Base-by-base conservation (phyloP, 1,140 invertebrate species). In the Trichonephila clavipes region DNA sequence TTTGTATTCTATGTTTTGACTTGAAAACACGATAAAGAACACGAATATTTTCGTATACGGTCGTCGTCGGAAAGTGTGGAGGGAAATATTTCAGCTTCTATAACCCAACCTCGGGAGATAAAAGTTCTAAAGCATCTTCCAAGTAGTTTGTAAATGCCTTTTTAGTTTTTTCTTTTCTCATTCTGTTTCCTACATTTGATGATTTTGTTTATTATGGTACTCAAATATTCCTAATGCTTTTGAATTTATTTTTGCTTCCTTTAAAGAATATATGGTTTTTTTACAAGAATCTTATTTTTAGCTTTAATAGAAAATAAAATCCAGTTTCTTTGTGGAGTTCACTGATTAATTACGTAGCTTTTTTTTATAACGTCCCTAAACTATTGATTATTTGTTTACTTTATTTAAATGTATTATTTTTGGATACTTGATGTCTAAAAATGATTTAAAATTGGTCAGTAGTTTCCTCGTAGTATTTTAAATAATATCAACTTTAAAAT, bases 21-120 rank as follows among this genome's bases (percentile, higher is more conserved):
- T 89, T 51, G 88, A 34, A 89, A 89, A 89, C 66, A 58, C 44
- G 66, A 89, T 89, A 89, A 88, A 89, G 66, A 89, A 89, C 88
- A 89, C 19, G 66, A 89, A 77, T 89, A 72, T 69, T 89, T 89
- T 89, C 62, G 86, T 40, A 88, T 88, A 40, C 51, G 82, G 18
- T 44, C n/a, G 34, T 40, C 61, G 7, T 64, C 59, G 34, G 21
- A 88, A 64, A 64, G 51, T 21, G 61, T 59, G 51, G 58, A 16
- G n/a, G 59, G 44, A 85, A 85, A 85, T 77, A 77, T 77, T 34
- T 77, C 18, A 6, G 72, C 72, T 77, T 18, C 72, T 77, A 28
- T 34, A 18, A 28, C 5, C 24, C 18, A 77, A 40, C 34, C 18
- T 19, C 34, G 18, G 34, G 18, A 77, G 72, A 77, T 77, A 77